These are phyloP conservation scores for Phragmatobia fuliginosa DNA, from an alignment of 2,888 invertebrate species.

Conservation along the genomic window DNA sequence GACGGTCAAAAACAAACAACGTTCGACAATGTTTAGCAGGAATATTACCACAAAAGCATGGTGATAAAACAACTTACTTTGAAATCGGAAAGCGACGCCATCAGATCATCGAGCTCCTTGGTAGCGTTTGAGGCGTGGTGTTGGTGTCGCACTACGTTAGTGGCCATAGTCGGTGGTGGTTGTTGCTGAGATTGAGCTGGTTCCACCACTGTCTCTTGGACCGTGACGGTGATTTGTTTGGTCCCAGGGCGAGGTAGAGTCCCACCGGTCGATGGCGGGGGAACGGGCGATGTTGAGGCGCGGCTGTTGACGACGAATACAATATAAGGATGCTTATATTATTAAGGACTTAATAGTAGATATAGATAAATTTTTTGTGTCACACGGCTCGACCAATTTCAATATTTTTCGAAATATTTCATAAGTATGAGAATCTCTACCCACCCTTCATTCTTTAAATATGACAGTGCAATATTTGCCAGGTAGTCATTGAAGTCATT, in stretches of 20 bases:
- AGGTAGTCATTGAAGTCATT: too few species aligned
- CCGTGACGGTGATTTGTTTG: conserved; percentile 86
- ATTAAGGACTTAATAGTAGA: neutral
- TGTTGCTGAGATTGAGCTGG: conserved; percentile 76
- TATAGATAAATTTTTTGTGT: too few species aligned
- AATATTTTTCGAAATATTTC: too few species aligned
- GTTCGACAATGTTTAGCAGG: neutral
- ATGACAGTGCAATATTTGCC: too few species aligned
- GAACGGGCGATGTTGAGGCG: conserved; percentile 72
- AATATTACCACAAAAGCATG: neutral
- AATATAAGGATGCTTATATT: neutral
- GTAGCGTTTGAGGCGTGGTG: conserved; percentile 95
- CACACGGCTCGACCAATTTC: too few species aligned
- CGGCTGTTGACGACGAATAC: conserved; percentile 59
- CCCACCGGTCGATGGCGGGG: conserved; percentile 63
- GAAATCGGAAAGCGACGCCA: conserved; percentile 98
- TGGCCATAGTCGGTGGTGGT: conserved; percentile 60
- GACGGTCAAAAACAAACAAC: neutral
- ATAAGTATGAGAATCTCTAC: too few species aligned
- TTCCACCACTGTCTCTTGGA: conserved; percentile 84
- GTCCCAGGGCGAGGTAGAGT: conserved; percentile 84
- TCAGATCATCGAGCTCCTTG: conserved; percentile 97
- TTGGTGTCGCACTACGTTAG: conserved; percentile 58
- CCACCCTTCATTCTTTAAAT: too few species aligned
- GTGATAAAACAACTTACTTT: conserved; percentile 88